Conservation (phyloP, 2,113 vertebrate species). For the Diadophis punctatus region DNA sequence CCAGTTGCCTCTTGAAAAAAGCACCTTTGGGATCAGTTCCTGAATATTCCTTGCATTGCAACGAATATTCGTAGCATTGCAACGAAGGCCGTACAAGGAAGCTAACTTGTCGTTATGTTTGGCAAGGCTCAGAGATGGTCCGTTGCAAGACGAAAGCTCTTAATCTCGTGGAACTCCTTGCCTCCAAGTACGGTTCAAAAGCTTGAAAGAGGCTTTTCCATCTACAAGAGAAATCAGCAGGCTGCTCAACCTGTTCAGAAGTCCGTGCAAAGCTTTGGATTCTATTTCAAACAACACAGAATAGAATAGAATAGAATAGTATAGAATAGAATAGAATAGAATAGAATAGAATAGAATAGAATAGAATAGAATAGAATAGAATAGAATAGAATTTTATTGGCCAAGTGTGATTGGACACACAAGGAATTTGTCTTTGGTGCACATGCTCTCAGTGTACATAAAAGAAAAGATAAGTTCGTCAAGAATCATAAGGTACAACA, state of each 20-base stretch:
- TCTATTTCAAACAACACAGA: not conserved
- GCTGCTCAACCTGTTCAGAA: not conserved
- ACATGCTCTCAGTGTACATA: no score
- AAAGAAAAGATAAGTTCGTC: no score
- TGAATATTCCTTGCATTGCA: not conserved
- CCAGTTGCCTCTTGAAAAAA: no score
- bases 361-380: no score
- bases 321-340: no score
- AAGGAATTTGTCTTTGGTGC: no score
- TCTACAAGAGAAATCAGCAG: not conserved
- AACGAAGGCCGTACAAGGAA: not conserved
- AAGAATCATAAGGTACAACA: no score
- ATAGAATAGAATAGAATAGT: no score
- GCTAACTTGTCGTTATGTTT: not conserved
- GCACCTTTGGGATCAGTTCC: not conserved
- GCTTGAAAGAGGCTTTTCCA: not conserved
- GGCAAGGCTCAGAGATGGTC: not conserved
- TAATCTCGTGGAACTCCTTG: not conserved
- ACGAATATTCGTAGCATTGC: not conserved
- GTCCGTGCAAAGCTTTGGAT: not conserved
- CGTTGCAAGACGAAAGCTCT: not conserved
- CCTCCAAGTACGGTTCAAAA: not conserved
- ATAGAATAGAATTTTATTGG: no score
- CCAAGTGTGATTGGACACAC: no score
- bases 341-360: no score